phyloP scores from a whole-genome alignment of 2,888 invertebrate genomes.

The Alloplasta piceator region DNA sequence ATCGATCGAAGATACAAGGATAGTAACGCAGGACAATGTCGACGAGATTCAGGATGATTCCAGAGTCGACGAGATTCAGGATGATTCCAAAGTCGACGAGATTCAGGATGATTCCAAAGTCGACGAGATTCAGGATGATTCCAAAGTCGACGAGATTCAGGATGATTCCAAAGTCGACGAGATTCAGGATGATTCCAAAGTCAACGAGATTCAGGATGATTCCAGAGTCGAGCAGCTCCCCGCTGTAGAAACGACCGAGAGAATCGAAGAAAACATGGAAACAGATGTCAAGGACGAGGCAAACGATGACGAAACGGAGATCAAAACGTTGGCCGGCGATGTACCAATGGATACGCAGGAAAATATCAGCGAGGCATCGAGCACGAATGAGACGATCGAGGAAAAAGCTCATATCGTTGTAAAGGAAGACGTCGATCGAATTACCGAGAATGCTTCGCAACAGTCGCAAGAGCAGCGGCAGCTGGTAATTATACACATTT shows the following conservation, averaged over 20 bases:
- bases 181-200: no score
- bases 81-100: no score
- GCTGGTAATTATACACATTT: no score
- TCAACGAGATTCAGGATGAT: not conserved
- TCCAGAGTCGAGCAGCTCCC: slow-evolving; percentile 2
- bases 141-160: no score
- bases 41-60: slow-evolving; percentile 15
- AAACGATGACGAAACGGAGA: slow-evolving; percentile 11
- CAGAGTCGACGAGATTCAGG: no score
- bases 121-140: no score
- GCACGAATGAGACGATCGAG: slow-evolving; percentile 60
- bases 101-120: no score
- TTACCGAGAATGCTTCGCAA: slow-evolving; percentile 53
- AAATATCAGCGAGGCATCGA: slow-evolving; percentile 78
- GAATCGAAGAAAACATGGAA: no score
- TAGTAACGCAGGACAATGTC: no score
- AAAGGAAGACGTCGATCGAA: slow-evolving; percentile 50
- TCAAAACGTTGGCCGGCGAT: slow-evolving; percentile 37
- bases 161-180: slow-evolving; percentile 68
- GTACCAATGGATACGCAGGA: slow-evolving; percentile 66
- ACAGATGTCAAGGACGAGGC: not conserved
- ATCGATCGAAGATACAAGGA: no score
- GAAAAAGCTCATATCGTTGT: slow-evolving; percentile 21
- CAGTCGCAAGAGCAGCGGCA: slow-evolving; percentile 37
- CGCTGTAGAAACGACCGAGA: no score